A percentile compares a stretch with the other conserved stretches of the same genome.
phyloP scores from a whole-genome alignment of 2,113 vertebrate species.

The Pelobates fuscus region DNA sequence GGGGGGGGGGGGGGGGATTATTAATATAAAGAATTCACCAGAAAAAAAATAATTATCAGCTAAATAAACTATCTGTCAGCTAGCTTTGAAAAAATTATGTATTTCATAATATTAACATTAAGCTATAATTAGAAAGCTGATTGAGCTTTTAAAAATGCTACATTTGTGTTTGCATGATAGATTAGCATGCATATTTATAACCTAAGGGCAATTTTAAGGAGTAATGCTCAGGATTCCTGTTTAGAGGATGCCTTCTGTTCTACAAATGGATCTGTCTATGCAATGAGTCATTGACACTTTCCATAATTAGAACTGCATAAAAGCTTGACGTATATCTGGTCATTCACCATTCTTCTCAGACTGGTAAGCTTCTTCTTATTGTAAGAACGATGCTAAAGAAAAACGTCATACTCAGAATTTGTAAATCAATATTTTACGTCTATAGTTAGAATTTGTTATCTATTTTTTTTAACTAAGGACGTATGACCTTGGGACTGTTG shows the following conservation, averaged over 20 bases:
- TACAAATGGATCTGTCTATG: constrained; percentile 16
- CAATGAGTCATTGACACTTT: constrained; percentile 27
- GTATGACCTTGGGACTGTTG: no score
- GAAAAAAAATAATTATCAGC: not conserved
- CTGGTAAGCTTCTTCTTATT: not conserved
- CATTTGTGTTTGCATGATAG: constrained; percentile 12
- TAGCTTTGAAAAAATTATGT: constrained; percentile 5
- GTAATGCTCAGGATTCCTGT: constrained; percentile 19
- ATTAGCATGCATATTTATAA: constrained; percentile 34
- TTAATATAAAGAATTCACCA: no score
- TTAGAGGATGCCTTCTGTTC: constrained; percentile 17
- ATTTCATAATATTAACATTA: constrained; percentile 16
- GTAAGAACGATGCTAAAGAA: not conserved
- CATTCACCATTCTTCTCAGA: not conserved
- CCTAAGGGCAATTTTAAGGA: constrained; percentile 19
- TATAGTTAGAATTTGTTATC: no score
- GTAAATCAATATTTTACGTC: not conserved
- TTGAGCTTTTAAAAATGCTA: not conserved
- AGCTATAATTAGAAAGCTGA: constrained; percentile 22
- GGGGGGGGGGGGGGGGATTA: no score
- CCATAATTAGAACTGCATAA: constrained; percentile 16
- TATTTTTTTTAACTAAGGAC: no score
- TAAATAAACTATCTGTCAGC: not conserved
- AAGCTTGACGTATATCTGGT: constrained; percentile 16
- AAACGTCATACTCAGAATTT: not conserved